Conservation (phyloP, 30 jellyfish, hydroid and myxozoan genomes). For the Cassiopea xamachana region DNA sequence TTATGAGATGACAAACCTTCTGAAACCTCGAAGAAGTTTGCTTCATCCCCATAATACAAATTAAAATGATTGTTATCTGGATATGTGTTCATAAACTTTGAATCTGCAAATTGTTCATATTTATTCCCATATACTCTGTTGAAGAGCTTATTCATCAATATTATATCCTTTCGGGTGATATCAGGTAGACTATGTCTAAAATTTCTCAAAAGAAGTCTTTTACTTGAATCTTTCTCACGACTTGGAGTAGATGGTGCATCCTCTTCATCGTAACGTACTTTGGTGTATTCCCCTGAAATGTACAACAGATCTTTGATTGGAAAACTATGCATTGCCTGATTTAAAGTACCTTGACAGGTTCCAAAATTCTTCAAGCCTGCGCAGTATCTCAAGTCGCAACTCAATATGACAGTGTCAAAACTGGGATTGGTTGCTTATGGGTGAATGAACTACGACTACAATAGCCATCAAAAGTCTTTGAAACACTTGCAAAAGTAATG, state of each 20-base stretch:
- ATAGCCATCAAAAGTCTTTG: no score
- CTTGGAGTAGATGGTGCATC: neutral
- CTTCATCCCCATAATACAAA: conserved; percentile 58
- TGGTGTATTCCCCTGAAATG: neutral
- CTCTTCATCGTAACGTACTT: neutral
- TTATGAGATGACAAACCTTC: neutral
- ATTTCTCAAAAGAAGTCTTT: neutral
- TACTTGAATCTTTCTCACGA: neutral
- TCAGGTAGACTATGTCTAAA: conserved; percentile 1
- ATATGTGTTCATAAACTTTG: conserved; percentile 18
- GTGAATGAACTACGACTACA: no score
- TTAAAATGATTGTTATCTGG: conserved; percentile 51
- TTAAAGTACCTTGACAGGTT: no score
- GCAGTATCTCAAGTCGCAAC: no score
- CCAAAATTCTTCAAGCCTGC: no score
- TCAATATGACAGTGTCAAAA: no score
- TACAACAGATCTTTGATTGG: no score
- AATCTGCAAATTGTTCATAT: neutral
- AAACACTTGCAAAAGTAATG: no score
- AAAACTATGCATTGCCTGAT: no score
- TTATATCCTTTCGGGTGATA: conserved; percentile 45
- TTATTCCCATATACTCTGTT: conserved; percentile 49
- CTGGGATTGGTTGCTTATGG: no score
- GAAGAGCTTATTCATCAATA: conserved; percentile 60
- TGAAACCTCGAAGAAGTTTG: conserved; percentile 26